Evolutionary conservation across 2,888 invertebrate species (phyloP), one percentile per base, ranked within the genome.

Genomic region (Frankliniella intonsa): DNA sequence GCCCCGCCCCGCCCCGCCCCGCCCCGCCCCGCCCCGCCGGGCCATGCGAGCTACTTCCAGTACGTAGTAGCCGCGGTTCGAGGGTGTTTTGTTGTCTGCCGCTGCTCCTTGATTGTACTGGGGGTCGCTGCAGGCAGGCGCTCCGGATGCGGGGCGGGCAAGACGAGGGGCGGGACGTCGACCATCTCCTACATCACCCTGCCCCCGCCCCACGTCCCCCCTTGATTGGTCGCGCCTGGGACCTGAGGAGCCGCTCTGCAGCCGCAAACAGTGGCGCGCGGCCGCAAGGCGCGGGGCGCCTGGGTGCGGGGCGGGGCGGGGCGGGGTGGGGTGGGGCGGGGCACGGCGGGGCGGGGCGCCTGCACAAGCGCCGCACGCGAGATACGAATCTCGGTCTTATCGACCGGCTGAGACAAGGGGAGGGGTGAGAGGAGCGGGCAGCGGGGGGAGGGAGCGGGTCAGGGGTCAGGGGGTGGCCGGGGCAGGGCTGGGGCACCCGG

Each of bases 351-450:
- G 55, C 55, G 55, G 14, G 55, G 55, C 55, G 55, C 55, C 55
- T 19, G 55, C 55, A 55, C 19, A 55, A 14, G 55, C 55, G 14
- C 55, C 14, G 55, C 69, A 76, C 69, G 69, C 25, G 55, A 55
- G 55, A 55, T 55, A 55, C 55, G 69, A 76, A 76, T 76, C 69
- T 25, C 69, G 69, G 69, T 22, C 69, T 76, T 76, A 76, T 76
- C 69, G 69, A 76, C 69, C 69, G 22, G 25, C 25, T 17, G 25
- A 12, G 55, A 19, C 55, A 55, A 19, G 69, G 22, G 22, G 25
- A 9, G 69, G 69, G 69, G 69, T 76, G 69, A 25, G 69, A 22
- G 25, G 25, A 7, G 69, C 69, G 69, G 69, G 62, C 62, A 5
- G 62, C 19, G 19, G 25, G 69, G 69, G 11, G 22, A 25, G 69